Conservation (phyloP, 2,797 vertebrate species). For the Sebastolobus alascanus region DNA sequence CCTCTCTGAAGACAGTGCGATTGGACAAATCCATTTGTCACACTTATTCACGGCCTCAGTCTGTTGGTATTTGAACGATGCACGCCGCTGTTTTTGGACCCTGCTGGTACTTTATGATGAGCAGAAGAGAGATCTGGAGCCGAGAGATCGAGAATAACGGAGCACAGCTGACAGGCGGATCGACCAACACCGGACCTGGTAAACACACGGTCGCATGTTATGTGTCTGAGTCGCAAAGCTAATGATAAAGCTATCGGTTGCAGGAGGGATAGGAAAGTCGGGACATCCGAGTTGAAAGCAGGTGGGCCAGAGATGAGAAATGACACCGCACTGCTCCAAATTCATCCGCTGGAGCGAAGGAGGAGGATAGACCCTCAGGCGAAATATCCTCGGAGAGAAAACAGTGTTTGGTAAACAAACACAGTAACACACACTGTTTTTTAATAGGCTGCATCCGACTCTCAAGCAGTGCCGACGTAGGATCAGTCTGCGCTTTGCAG, state of each 20-base stretch:
- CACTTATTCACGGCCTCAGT: not conserved
- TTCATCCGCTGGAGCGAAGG: constrained; percentile 54
- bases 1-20: not conserved
- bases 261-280: not conserved
- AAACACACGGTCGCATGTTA: constrained; percentile 54
- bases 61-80: constrained; percentile 16
- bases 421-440: not conserved
- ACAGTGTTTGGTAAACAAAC: constrained; percentile 13
- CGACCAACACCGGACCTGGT: constrained; percentile 26
- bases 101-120: constrained; percentile 38
- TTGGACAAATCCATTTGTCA: not conserved
- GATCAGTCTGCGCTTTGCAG: not conserved
- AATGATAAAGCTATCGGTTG: constrained; percentile 2
- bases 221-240: constrained; percentile 12
- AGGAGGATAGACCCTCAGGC: constrained; percentile 40
- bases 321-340: constrained; percentile 58
- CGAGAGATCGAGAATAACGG: constrained; percentile 48
- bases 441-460: constrained; percentile 10
- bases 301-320: constrained; percentile 69
- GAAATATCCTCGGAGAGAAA: constrained; percentile 21
- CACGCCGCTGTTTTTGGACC: constrained; percentile 12
- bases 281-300: constrained; percentile 45
- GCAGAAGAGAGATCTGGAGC: not conserved
- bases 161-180: constrained; percentile 40
- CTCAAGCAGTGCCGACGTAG: not conserved